Evolutionary conservation across 2,888 invertebrate genomes (phyloP), one percentile per base, ranked within the genome.

Genomic region (Pseudanteris insignis): DNA sequence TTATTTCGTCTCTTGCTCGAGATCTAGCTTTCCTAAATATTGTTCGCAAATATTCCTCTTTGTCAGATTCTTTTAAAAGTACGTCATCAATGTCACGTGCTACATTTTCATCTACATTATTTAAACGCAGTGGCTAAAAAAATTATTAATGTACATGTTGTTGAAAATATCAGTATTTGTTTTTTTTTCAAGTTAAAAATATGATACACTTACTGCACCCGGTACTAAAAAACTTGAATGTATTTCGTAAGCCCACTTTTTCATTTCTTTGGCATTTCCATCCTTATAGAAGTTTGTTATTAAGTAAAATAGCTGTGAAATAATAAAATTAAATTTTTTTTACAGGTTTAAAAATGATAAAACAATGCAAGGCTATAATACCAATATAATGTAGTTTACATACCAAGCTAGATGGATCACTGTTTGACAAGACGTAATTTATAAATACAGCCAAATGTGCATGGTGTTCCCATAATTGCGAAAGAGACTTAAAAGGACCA

Each of bases 181-280:
- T 7, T 2, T 34, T 18, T n/a, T 24, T 36, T 9, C 0, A 36
- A 6, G 9, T 24, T 24, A 8, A 21, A 10, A 33, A 14, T 32
- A 18, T 34, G 0, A 46, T 24, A 57, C 70, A 85, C 86, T 85
- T 78, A 90, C 91, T 69, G 94, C 93, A 73, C 89, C 88, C 60
- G 94, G 95, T 74, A 94, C 91, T 57, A 95, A 83, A 84, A 97
- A 97, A 73, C 94, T 93, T 67, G 96, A 96, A 82, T 96, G 95
- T 75, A 98, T 95, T 85, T 99, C 98, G 83, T 97, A 98, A 2
- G 97, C 97, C 97, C 98, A 99, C 79, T 96, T 93, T 48, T 94
- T 88, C 87, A 97, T 91, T 75, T 98, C 96, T 82, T 92, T 91
- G 46, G 88, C 84, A 67, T 88, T 89, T 40, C 92, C 93, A 71